Conservation (phyloP, 2,797 vertebrate genomes). For the Pantherophis alleghaniensis region DNA sequence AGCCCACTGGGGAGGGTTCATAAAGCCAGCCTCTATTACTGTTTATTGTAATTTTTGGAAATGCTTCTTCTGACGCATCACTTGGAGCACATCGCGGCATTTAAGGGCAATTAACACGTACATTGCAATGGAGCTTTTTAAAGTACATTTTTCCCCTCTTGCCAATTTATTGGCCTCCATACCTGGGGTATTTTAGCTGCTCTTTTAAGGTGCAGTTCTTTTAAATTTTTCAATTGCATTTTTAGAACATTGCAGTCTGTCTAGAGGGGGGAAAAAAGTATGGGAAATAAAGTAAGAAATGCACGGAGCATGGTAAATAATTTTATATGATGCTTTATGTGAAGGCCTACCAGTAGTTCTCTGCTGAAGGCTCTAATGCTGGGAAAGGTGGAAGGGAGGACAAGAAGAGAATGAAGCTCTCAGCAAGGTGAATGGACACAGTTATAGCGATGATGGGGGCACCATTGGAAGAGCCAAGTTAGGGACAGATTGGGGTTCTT, state of each 20-base stretch:
- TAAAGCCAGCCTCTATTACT: not conserved
- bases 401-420: not conserved
- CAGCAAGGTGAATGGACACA: not conserved
- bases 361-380: not conserved
- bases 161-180: not conserved
- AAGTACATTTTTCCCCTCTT: not conserved
- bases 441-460: not conserved
- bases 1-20: not conserved
- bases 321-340: not conserved
- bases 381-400: not conserved
- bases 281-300: not conserved
- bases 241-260: not conserved
- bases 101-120: not conserved
- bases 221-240: not conserved
- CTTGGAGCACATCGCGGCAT: not conserved
- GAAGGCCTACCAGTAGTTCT: not conserved
- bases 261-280: not conserved
- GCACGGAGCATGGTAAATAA: not conserved
- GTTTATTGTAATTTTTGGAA: not conserved
- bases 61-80: not conserved
- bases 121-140: not conserved
- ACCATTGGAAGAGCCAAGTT: not conserved
- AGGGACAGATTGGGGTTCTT: not conserved
- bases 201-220: not conserved
- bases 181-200: not conserved